Percentiles rank a stretch among this genome's conserved stretches.
phyloP scores from a whole-genome alignment of 1,140 invertebrate genomes.

The Tigriopus japonicus region DNA sequence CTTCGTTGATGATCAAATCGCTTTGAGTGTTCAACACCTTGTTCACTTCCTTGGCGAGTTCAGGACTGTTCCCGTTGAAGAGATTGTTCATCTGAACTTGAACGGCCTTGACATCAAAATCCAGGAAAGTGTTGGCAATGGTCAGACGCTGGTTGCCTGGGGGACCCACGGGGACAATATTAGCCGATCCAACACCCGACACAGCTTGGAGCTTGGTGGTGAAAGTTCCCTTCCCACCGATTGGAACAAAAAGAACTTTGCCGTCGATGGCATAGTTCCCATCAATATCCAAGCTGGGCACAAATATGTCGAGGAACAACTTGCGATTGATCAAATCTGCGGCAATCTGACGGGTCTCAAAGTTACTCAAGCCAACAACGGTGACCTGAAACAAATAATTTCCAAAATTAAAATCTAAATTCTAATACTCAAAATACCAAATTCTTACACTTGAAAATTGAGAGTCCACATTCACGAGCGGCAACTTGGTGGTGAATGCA shows the following conservation, averaged over 20 bases:
- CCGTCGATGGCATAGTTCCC: slow-evolving; percentile 4
- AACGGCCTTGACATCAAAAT: slow-evolving; percentile 3
- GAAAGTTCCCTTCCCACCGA: neutral
- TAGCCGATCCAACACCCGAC: neutral
- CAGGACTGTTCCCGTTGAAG: neutral
- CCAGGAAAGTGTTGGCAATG: neutral
- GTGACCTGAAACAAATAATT: neutral
- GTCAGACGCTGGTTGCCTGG: neutral
- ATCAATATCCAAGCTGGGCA: neutral
- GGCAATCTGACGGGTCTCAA: neutral
- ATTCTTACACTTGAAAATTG: neutral
- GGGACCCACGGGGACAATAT: neutral
- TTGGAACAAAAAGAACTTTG: slow-evolving; percentile 3
- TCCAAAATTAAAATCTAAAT: too few relatives aligned
- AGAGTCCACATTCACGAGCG: neutral
- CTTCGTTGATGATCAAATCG: neutral
- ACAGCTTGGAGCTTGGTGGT: neutral
- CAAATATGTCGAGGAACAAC: neutral
- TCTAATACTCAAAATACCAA: too few relatives aligned
- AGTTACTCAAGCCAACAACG: neutral
- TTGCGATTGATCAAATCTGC: neutral
- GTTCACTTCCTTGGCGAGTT: slow-evolving; percentile 1
- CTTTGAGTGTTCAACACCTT: neutral
- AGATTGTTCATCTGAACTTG: slow-evolving; percentile 4
- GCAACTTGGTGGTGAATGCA: neutral